Evolutionary conservation across 2,113 vertebrate species (phyloP), one percentile per base, ranked within the genome.

Genomic region (pig (Sus scrofa)): DNA sequence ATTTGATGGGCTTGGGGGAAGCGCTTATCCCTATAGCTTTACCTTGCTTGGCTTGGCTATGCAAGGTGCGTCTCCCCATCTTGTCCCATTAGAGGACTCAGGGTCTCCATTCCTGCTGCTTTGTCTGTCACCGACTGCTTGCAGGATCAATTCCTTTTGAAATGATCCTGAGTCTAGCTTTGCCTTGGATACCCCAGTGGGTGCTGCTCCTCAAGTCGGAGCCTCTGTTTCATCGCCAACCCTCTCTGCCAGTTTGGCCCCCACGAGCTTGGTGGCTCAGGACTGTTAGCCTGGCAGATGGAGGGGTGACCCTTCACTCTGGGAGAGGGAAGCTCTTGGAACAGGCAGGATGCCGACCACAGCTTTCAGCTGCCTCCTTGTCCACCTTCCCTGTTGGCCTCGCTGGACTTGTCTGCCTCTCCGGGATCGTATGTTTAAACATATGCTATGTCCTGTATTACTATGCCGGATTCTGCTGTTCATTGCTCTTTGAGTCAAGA

Each of bases 401-500:
- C 65, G 2, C 1, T 7, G 39, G 90, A 89, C 68, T 32, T 0
- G 1, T 85, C 95, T 81, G 91, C 95, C 89, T 85, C 83, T 91
- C 77, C 27, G 0, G 77, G 71, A 90, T 4, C 9, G 93, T 97
- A 12, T 78, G 34, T 97, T 85, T 96, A 18, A 91, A n/a, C n/a
- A n/a, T n/a, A n/a, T n/a, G 82, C 89, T 37, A 86, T 79, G 94
- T 96, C 39, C 63, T 77, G 39, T 98, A 98, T 94, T 96, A 87
- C 82, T 98, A 3, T 70, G 97, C 97, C 91, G 94, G 95, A 1
- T 15, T 82, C 95, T 97, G 86, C 81, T 52, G 97, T 95, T 60
- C 92, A 62, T 0, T 56, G 90, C 97, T 98, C 96, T 98, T 97
- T 99, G 98, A 99, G 99, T 98, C 98, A 97, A 99, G 98, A 98